Evolutionary conservation across 2,113 vertebrate species (phyloP), one percentile per base, ranked within the genome.

Genomic region (Ranitomeya variabilis): DNA sequence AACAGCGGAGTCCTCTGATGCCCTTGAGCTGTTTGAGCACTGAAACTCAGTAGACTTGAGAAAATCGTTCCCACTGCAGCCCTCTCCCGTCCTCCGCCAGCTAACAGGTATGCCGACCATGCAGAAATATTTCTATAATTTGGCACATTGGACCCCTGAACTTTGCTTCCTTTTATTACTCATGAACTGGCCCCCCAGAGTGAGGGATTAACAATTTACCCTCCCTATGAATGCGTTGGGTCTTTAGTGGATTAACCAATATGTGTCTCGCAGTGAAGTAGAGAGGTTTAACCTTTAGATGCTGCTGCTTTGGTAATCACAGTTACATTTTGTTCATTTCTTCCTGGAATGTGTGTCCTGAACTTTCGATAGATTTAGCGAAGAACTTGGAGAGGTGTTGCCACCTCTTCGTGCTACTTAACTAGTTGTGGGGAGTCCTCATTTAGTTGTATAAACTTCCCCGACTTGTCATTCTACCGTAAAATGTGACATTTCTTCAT

Each of bases 1-100:
- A 95, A 95, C 92, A 95, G 2, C 14, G 52, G 45, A 92, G 90
- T 91, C 90, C 91, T 92, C 93, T 78, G 7, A 78, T 93, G 92
- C 91, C 92, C 93, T 94, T 94, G 93, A 94, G 92, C 76, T 55
- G 90, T 83, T 78, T 71, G 90, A 89, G 90, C 91, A 92, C 77
- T 91, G 85, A 93, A 91, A 91, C 91, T 0, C 4, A 18, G 14
- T 67, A 51, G 80, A 82, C 79, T 81, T 82, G 84, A 90, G 89
- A 88, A 83, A 85, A 83, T 21, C 87, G 86, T 62, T 83, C 52
- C 45, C 12, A 82, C 12, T 51, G 21, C 77, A 57, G 90, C 91
- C 89, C 87, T 85, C 0, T 81, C 89, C 90, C 90, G 90, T 91
- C 84, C 92, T 90, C 85, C 88, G 37, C 89, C 74, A 74, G 79